Conservation (phyloP, 2,888 invertebrate species). For the Notocelia uddmanniana region DNA sequence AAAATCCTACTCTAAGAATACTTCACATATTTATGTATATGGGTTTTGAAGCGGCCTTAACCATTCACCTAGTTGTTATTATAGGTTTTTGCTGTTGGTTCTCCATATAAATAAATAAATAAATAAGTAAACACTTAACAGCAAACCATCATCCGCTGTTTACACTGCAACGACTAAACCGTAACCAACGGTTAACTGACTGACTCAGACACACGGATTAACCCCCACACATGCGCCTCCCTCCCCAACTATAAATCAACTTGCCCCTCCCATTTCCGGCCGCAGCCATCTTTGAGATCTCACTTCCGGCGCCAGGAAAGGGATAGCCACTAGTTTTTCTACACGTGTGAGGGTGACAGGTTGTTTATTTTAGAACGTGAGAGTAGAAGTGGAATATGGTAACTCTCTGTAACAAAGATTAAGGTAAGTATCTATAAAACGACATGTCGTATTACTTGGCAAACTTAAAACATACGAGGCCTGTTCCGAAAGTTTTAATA, state of each 20-base stretch:
- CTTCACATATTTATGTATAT: no score
- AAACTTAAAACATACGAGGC: no score
- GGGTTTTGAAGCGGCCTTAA: not conserved
- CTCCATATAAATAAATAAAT: no score
- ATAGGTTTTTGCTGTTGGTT: no score
- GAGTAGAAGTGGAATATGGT: not conserved
- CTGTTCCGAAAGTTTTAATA: no score
- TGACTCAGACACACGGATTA: slow-evolving; percentile 34
- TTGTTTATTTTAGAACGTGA: slow-evolving; percentile 1
- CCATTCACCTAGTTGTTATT: not conserved
- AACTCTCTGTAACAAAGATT: no score
- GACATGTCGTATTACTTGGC: no score
- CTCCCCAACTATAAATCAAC: slow-evolving; percentile 78
- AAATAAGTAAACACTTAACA: no score
- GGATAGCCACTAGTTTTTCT: slow-evolving; percentile 56
- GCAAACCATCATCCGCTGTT: slow-evolving; percentile 2
- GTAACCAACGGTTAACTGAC: slow-evolving; percentile 39
- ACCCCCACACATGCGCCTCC: slow-evolving; percentile 51
- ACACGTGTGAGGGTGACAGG: slow-evolving; percentile 16
- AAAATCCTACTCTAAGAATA: no score
- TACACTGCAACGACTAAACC: slow-evolving; percentile 12
- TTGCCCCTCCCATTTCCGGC: slow-evolving; percentile 80
- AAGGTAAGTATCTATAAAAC: no score
- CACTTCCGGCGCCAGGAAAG: slow-evolving; percentile 74
- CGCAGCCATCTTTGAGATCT: slow-evolving; percentile 85